Evolutionary conservation across 35 echinoderm and acorn worm genomes (phyloP).

Genomic region (Apostichopus japonicus): DNA sequence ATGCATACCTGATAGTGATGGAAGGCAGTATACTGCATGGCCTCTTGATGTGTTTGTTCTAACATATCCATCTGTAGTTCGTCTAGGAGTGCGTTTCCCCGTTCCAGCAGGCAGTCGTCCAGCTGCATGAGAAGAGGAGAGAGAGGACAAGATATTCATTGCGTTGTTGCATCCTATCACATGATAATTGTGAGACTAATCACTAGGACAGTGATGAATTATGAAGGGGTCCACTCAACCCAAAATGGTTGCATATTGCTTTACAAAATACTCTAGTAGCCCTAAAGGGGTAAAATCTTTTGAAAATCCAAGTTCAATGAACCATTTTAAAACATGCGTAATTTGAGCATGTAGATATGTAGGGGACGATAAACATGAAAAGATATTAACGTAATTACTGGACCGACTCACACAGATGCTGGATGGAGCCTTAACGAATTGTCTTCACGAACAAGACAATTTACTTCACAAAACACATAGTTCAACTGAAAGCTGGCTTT

Average conservation of each 20-base stretch:
- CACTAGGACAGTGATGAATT: slow-evolving; percentile 6
- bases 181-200: background rate
- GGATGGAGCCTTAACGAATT: no score
- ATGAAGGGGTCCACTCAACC: slow-evolving; percentile 9
- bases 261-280: background rate
- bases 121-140: slow-evolving; percentile 70
- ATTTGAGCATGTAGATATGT: no score
- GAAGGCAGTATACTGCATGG: slow-evolving; percentile 98
- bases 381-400: no score
- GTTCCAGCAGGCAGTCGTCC: slow-evolving; percentile 92
- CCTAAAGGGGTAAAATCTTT: background rate
- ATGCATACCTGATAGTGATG: slow-evolving; percentile 49
- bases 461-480: no score
- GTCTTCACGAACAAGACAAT: no score
- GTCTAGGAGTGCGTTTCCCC: slow-evolving; percentile 82
- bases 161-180: background rate
- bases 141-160: background rate
- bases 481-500: no score
- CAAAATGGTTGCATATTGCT: background rate
- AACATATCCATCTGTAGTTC: slow-evolving; percentile 97
- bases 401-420: no score
- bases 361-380: no score
- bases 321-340: background rate
- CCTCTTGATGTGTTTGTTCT: slow-evolving; percentile 97
- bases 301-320: background rate